Percentiles rank a stretch among this genome's conserved stretches.
Conservation (phyloP, 2,888 invertebrate species). For the Tinea pellionella region DNA sequence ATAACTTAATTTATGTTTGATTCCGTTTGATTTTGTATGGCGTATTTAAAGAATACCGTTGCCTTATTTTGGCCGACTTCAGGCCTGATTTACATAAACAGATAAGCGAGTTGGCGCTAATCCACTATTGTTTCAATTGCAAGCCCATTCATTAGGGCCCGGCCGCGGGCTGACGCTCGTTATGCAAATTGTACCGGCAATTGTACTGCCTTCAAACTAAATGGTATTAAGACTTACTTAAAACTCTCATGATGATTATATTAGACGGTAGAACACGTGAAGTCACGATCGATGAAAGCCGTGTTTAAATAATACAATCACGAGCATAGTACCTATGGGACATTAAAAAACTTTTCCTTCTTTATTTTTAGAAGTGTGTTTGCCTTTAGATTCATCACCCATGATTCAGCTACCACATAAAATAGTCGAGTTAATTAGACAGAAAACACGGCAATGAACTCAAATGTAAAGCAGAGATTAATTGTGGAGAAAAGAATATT, state of each 20-base stretch:
- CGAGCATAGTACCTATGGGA: no score
- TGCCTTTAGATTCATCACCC: no score
- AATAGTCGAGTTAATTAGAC: no score
- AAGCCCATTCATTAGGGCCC: slow-evolving; percentile 51
- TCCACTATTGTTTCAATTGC: slow-evolving; percentile 59
- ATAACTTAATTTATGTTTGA: neutral
- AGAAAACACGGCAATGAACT: no score
- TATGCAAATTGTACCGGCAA: slow-evolving; percentile 47
- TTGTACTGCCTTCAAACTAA: slow-evolving; percentile 19
- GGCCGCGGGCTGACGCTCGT: slow-evolving; percentile 37
- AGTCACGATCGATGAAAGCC: no score
- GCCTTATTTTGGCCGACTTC: slow-evolving; percentile 6
- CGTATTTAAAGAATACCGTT: neutral
- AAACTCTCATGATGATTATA: neutral
- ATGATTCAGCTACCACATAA: no score
- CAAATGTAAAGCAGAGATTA: no score
- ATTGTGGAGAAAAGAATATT: no score
- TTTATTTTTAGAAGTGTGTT: no score
- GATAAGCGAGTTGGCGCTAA: slow-evolving; percentile 46
- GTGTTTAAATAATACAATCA: no score
- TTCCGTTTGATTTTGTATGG: neutral
- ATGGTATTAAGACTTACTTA: neutral
- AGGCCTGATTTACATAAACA: slow-evolving; percentile 36
- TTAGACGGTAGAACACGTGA: no score
- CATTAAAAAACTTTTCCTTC: no score